These are phyloP conservation scores for Zootoca vivipara DNA, from an alignment of 2,113 vertebrate genomes.

Conservation along the genomic window DNA sequence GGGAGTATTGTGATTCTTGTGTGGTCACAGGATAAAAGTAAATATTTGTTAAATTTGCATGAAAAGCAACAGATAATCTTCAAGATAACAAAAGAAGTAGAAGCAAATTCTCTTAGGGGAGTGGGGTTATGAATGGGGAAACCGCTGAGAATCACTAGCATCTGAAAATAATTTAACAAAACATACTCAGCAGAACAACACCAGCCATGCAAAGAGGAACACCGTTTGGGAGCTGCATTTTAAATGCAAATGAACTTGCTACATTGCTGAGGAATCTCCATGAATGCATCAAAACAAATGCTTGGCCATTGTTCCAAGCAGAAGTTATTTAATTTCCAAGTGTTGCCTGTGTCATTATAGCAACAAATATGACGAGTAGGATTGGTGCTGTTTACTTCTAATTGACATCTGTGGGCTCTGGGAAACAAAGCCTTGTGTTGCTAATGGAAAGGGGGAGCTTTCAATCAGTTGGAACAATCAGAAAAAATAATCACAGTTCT, in stretches of 20 bases:
- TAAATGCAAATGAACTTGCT: slow-evolving; percentile 79
- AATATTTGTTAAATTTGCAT: slow-evolving; percentile 76
- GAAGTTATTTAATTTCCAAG: slow-evolving; percentile 75
- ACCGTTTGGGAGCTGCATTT: slow-evolving; percentile 75
- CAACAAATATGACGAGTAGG: slow-evolving; percentile 62
- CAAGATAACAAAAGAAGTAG: slow-evolving; percentile 77
- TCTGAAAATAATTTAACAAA: slow-evolving; percentile 81
- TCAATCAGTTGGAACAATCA: slow-evolving; percentile 75
- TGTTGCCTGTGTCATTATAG: slow-evolving; percentile 64
- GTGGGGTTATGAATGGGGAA: slow-evolving; percentile 73
- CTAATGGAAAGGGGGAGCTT: slow-evolving; percentile 74
- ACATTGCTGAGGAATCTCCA: slow-evolving; percentile 69
- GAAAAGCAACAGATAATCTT: slow-evolving; percentile 78
- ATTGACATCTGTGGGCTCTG: slow-evolving; percentile 73
- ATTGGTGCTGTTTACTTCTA: slow-evolving; percentile 70
- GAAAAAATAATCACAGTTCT: slow-evolving; percentile 73
- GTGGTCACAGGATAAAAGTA: slow-evolving; percentile 66
- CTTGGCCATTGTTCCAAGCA: slow-evolving; percentile 66
- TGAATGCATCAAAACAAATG: slow-evolving; percentile 66
- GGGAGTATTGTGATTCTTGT: slow-evolving; percentile 53
- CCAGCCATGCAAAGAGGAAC: slow-evolving; percentile 79
- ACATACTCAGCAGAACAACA: slow-evolving; percentile 79
- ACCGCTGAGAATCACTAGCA: slow-evolving; percentile 78
- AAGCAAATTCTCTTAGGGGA: slow-evolving; percentile 73
- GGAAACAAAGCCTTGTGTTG: slow-evolving; percentile 69